Evolutionary conservation across 2,113 vertebrate genomes (phyloP), one percentile per base, ranked within the genome.

Genomic region (Burhinus oedicnemus): DNA sequence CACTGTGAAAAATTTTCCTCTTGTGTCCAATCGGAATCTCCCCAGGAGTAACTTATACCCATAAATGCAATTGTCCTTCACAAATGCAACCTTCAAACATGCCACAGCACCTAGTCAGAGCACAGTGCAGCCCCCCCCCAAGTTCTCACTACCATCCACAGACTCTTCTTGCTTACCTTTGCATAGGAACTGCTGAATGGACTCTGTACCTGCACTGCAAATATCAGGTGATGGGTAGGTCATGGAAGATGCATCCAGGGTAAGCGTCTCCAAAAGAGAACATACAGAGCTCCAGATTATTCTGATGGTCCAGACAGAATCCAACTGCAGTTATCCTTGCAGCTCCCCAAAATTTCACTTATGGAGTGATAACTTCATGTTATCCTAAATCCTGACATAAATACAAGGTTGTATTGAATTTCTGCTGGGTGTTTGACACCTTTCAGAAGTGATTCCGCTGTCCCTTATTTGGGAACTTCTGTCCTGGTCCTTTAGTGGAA

Each of bases 111-210:
- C 51, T 3, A 9, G 29, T 0, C 12, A 51, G 36, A 44, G 75
- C 64, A 44, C 89, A 62, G 64, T 6, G 1, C 57, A 21, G 69
- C 5, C 45, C 51, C 5, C 45, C 51, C n/a, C 42, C 21, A 36
- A 1, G 8, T 16, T 66, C 80, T 74, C 42, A 10, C 25, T 15
- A 8, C n/a, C 64, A 27, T 1, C 42, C 75, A 8, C 40, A 21
- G 57, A 0, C 30, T n/a, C n/a, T 21, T 27, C 54, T 14, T 8
- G 4, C 96, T 97, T 94, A 99, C 99, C 99, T 69, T 88, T 93
- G 93, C 99, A 99, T 38, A 99, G 98, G 97, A 99, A 99, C 83
- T 97, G 98, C 94, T 99, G 99, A 82, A 99, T 98, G 91, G 98
- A 98, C 72, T 98, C 98, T 0, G 99, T 99, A 10, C 99, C 99